A percentile compares a stretch with the other conserved stretches of the same genome.
Conservation (phyloP, 2,888 invertebrate species). For the Heteromurus nitidus region DNA sequence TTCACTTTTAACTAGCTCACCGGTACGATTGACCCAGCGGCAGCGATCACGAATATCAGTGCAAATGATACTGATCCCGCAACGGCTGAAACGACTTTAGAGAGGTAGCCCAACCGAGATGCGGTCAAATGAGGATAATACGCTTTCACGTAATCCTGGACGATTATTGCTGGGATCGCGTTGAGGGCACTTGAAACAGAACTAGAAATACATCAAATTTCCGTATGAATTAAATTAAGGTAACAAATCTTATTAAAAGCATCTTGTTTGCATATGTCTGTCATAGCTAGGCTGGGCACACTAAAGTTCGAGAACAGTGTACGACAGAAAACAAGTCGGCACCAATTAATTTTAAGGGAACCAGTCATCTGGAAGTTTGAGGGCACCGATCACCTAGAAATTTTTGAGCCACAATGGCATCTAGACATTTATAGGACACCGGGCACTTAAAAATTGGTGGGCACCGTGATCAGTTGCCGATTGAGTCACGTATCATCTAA, state of each 20-base stretch:
- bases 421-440: no score
- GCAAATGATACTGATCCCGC: slow-evolving; percentile 86
- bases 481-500: no score
- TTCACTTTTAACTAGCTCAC: slow-evolving; percentile 75
- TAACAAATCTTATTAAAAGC: no score
- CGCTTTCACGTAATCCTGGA: slow-evolving; percentile 87
- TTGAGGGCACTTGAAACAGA: slow-evolving; percentile 97
- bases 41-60: slow-evolving; percentile 89
- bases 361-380: no score
- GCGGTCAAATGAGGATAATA: slow-evolving; percentile 41
- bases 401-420: no score
- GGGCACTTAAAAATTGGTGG: no score
- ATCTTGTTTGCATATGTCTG: background rate
- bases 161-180: slow-evolving; percentile 91
- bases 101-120: slow-evolving; percentile 81
- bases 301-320: no score
- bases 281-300: no score
- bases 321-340: no score
- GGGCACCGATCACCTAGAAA: no score
- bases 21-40: slow-evolving; percentile 90
- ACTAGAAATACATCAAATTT: slow-evolving; percentile 77
- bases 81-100: slow-evolving; percentile 82
- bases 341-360: no score
- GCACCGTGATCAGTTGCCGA: no score
- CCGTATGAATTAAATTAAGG: background rate